Conservation (phyloP, 2,113 vertebrate genomes). For the Sinocyclocheilus maitianheensis region DNA sequence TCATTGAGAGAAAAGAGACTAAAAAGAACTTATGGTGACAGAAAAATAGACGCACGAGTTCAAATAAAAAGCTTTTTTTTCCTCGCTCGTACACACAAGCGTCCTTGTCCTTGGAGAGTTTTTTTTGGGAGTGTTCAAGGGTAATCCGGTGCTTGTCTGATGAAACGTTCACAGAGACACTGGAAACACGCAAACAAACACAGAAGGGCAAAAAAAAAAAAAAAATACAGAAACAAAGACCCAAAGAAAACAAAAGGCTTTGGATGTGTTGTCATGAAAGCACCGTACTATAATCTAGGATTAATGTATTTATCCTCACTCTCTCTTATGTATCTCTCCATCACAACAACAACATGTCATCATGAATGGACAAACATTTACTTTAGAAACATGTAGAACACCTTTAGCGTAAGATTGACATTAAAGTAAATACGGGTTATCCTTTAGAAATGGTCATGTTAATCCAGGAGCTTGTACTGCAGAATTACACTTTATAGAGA, state of each 20-base stretch:
- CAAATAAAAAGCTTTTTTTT: slow-evolving; percentile 40
- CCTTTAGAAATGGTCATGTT: background rate
- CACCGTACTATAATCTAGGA: slow-evolving; percentile 70
- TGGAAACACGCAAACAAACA: slow-evolving; percentile 39
- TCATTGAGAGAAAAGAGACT: slow-evolving; percentile 27
- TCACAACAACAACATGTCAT: slow-evolving; percentile 1
- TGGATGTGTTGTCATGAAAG: slow-evolving; percentile 63
- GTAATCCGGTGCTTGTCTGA: slow-evolving; percentile 44
- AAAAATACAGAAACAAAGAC: slow-evolving; percentile 57
- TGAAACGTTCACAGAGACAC: slow-evolving; percentile 40
- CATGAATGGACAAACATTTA: background rate
- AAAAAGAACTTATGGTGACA: slow-evolving; percentile 22
- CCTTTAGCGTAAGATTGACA: background rate
- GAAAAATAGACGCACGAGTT: slow-evolving; percentile 20
- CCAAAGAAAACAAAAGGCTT: slow-evolving; percentile 40
- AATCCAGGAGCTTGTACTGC: background rate
- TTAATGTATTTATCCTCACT: slow-evolving; percentile 67
- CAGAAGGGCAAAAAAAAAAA: slow-evolving; percentile 56
- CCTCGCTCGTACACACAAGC: slow-evolving; percentile 34
- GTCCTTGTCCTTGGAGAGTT: slow-evolving; percentile 64
- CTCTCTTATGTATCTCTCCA: background rate
- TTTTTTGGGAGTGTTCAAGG: slow-evolving; percentile 44
- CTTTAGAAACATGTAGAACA: background rate
- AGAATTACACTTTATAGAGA: background rate
- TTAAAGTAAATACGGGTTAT: background rate